Base-by-base conservation (phyloP, 1,140 invertebrate genomes). In the Hesperophylax magnus region DNA sequence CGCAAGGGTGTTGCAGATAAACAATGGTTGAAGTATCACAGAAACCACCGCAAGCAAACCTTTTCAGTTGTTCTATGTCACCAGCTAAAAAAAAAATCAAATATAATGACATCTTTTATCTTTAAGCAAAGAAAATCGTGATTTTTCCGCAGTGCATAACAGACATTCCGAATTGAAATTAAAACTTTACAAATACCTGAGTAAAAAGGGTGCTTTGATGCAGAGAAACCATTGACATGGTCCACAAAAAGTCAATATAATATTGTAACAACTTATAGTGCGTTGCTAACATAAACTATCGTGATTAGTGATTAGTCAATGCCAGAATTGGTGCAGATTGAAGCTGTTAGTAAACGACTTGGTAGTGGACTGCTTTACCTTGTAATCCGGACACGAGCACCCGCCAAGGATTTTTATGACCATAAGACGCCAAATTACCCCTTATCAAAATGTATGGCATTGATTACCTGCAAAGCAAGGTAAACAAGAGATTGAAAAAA, bases 391-490 rank as follows among this genome's bases (percentile, higher is more conserved):
- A 95, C 84, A 96, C 95, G 85, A 95, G 91, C 84, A 96, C 95
- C 88, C 94, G 92, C 94, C 94, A 96, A 87, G 95, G 94, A 90
- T 94, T 94, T 89, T 93, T 94, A 88, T 95, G 93, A 88, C 94
- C 93, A 87, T 96, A 96, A 69, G 95, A 95, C 87, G 94, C 94
- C 87, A 96, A 92, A 91, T 96, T 96, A 89, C 95, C 95, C 88
- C 94, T 92, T 85, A 96, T 94, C 91, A 96, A 92, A 92, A 96
- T 95, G 93, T 96, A 96, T 90, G 95, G 95, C 95, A 96, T 96
- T 84, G 82, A 84, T 81, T 84, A 84, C 77, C 82, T 84, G 71
- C 39, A 47, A 47, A 47, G 31, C 78, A 77, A 3, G n/a, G 56
- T 60, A 58, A 76, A 76, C 14, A n/a, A 75, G 22, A 75, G 14